phyloP scores from a whole-genome alignment of 64 coral and sea anemone species.

The Stichodactyla mertensii region DNA sequence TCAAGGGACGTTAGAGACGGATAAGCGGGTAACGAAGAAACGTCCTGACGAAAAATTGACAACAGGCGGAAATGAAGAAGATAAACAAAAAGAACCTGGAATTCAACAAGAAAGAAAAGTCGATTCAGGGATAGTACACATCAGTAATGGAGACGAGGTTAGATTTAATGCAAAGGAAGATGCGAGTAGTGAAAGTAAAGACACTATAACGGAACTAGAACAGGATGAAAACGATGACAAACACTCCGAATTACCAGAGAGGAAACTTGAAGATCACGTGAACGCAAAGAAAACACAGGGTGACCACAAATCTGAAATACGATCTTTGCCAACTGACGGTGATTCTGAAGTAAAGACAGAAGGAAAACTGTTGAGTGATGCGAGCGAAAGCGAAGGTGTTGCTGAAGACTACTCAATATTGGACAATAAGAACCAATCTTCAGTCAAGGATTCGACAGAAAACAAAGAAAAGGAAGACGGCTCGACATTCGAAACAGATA shows the following conservation, averaged over 20 bases:
- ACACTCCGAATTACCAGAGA: background rate
- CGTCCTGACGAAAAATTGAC: background rate
- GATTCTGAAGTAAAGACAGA: background rate
- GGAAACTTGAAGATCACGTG: background rate
- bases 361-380: background rate
- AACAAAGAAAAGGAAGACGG: background rate
- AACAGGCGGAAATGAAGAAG: background rate
- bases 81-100: background rate
- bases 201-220: background rate
- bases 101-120: background rate
- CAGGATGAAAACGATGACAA: background rate
- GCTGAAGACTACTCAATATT: background rate
- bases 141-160: background rate
- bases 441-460: background rate
- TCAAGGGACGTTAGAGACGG: conserved; percentile 4
- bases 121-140: background rate
- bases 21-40: background rate
- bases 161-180: background rate
- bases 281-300: background rate
- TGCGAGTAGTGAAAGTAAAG: background rate
- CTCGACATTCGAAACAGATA: background rate
- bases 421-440: background rate
- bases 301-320: background rate
- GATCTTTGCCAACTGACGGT: background rate
- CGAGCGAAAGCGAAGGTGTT: background rate